Evolutionary conservation across 2,113 vertebrate species (phyloP), one percentile per base, ranked within the genome.

Genomic region (Perca schrenkii): DNA sequence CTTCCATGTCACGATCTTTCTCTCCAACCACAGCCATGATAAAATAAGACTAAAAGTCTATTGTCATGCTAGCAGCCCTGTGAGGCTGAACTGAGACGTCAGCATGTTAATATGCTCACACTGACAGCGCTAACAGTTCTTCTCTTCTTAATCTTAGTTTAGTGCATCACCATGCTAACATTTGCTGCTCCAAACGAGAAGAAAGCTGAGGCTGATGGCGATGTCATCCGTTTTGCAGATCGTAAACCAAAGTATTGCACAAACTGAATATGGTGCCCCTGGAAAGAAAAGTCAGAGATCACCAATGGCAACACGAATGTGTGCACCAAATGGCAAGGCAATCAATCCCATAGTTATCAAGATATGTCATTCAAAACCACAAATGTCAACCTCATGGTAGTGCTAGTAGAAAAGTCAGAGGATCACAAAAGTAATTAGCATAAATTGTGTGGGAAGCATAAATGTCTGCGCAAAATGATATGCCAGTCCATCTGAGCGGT

Each of bases 1-100:
- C 34, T 58, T 63, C 73, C 54, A 57, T 73, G 34, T 22, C 49
- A 71, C 19, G 13, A 14, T 0, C 14, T 36, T 74, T 79, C 60
- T 53, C 66, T 73, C 22, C 25, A 74, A 68, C 36, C 54, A 16
- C 8, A 43, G 31, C 17, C 21, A 19, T 5, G 12, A 25, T 47
- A 8, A 19, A 67, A 65, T 17, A 15, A 17, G 19, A 8, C 36
- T 40, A 7, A 60, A n/a, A 12, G 58, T 52, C 8, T 17, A 2
- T 8, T 16, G 19, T 17, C n/a, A 34, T 3, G 25, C 6, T 49
- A 49, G 11, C n/a, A 54, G 34, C 52, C 57, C 71, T 61, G 57
- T 16, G 17, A 31, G 40, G 22, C 63, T 43, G 3, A 43, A 21
- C 63, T 43, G 3, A 43, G 12, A 46, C 1, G 1, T 8, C 3